A percentile compares a stretch with the other conserved stretches of the same genome.
These are phyloP conservation scores for Sphaerodactylus townsendi DNA, from an alignment of 2,113 vertebrate species.

Conservation along the genomic window DNA sequence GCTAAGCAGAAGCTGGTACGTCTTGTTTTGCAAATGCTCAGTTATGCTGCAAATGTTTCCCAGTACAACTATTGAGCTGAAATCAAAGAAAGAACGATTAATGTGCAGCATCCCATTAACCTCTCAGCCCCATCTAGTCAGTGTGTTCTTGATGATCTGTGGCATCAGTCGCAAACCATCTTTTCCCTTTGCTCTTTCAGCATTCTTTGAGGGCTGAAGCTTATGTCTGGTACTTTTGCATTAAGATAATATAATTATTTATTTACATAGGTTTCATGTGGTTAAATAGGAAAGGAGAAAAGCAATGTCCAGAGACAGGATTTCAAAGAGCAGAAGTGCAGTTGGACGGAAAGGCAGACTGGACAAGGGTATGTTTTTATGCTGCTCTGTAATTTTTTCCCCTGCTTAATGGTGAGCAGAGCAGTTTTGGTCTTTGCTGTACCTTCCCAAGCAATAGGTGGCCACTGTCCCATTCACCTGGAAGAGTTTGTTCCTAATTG, in stretches of 20 bases:
- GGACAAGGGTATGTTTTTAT: neutral
- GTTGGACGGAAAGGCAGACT: neutral
- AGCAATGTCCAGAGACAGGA: neutral
- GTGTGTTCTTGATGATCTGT: neutral
- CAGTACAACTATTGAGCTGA: neutral
- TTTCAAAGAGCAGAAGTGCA: neutral
- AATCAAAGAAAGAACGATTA: slow-evolving; percentile 10
- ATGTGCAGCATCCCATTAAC: slow-evolving; percentile 10
- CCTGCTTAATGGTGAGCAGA: neutral
- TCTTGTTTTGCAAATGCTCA: slow-evolving; percentile 33
- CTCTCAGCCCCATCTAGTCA: neutral
- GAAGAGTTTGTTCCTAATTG: too few relatives aligned
- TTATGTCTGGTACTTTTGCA: neutral
- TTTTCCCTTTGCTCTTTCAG: neutral
- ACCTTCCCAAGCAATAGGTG: neutral
- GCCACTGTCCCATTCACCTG: neutral
- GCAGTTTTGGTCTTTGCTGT: neutral
- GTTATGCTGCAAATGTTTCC: slow-evolving; percentile 16
- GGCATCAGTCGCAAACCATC: neutral
- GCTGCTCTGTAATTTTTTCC: neutral
- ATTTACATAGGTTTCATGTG: neutral
- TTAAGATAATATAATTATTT: neutral
- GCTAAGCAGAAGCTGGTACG: neutral
- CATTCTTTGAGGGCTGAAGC: neutral
- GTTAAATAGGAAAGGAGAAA: neutral